These are phyloP conservation scores for Acridotheres tristis DNA, from an alignment of 2,797 vertebrate species.

Conservation along the genomic window DNA sequence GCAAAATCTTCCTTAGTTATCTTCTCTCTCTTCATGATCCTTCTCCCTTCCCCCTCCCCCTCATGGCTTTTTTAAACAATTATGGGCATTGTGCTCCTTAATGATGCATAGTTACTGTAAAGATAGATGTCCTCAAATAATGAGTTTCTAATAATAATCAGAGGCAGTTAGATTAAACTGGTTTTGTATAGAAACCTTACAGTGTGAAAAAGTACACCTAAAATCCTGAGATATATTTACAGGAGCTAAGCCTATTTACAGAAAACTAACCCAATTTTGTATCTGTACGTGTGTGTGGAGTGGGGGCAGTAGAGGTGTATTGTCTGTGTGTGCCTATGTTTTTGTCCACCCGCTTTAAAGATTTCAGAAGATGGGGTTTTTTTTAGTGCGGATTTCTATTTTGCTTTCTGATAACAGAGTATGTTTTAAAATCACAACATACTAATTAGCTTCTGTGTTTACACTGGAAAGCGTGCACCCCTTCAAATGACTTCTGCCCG, in stretches of 20 bases:
- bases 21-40: constrained; percentile 5
- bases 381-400: not conserved
- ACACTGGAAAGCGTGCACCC: not conserved
- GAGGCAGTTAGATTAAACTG: constrained; percentile 57
- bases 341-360: constrained; percentile 8
- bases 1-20: constrained; percentile 34
- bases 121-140: constrained; percentile 63
- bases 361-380: not conserved
- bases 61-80: constrained; percentile 42
- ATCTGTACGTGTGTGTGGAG: not conserved
- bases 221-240: constrained; percentile 52
- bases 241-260: constrained; percentile 45
- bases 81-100: constrained; percentile 51
- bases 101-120: constrained; percentile 44
- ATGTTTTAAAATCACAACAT: constrained; percentile 25
- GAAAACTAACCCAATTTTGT: constrained; percentile 38
- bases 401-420: not conserved
- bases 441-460: constrained; percentile 27
- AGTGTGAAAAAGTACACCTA: constrained; percentile 10
- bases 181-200: constrained; percentile 36
- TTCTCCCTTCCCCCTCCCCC: not conserved
- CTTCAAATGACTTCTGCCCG: not conserved
- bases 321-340: not conserved
- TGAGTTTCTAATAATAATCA: constrained; percentile 71
- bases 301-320: not conserved